A percentile compares a stretch with the other conserved stretches of the same genome.
Conservation (phyloP, 2,797 vertebrate species). For the Cossypha dichroa region DNA sequence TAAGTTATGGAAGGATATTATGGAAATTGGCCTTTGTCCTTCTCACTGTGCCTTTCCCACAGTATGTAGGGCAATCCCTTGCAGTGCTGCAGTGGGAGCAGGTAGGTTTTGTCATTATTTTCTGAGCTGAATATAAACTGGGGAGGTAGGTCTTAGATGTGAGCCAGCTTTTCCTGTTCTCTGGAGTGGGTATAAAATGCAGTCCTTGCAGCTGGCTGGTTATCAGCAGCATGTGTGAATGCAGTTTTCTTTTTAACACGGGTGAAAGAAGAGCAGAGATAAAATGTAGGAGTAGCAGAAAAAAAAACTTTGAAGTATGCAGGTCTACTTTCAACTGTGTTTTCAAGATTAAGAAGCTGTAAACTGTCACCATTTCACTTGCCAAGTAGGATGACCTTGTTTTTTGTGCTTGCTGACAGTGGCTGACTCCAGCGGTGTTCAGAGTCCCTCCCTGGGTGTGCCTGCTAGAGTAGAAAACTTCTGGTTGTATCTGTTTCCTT, state of each 20-base stretch:
- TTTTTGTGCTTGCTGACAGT: neutral
- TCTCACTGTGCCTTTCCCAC: neutral
- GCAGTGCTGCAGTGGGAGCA: neutral
- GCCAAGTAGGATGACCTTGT: neutral
- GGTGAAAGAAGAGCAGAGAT: neutral
- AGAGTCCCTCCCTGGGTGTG: conserved; percentile 12
- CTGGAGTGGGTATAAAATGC: neutral
- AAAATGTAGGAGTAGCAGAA: neutral
- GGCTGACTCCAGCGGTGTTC: neutral
- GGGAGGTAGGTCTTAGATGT: neutral
- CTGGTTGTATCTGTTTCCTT: conserved; percentile 3
- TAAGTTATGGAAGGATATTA: neutral
- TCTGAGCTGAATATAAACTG: neutral
- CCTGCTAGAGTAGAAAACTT: neutral
- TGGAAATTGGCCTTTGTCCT: neutral
- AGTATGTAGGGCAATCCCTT: neutral
- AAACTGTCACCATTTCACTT: neutral
- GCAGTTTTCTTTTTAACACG: neutral
- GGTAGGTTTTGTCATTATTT: neutral
- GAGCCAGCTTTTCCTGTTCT: neutral
- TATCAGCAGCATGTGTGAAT: neutral
- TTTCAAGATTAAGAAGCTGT: neutral
- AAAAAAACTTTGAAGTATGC: neutral
- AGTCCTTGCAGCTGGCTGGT: neutral
- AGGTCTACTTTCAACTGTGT: neutral